Conservation (phyloP, 2,797 vertebrate species). For the Lerista edwardsae region DNA sequence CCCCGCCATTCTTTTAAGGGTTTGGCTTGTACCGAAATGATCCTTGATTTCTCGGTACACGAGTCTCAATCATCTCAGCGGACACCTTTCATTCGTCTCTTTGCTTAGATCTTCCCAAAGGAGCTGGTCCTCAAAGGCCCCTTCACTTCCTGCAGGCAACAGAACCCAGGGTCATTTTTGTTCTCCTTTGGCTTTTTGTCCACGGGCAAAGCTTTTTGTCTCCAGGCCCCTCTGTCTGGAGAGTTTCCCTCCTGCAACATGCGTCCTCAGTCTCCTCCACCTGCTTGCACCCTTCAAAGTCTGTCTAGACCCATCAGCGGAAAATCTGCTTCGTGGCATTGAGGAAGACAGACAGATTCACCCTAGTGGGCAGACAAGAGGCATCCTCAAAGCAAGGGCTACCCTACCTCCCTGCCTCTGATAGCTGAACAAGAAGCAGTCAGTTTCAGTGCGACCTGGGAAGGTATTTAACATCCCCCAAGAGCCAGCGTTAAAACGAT, state of each 20-base stretch:
- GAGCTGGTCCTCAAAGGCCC: not conserved
- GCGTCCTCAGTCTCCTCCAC: conserved; percentile 28
- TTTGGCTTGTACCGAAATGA: not conserved
- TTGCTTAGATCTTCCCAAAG: not conserved
- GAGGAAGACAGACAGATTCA: not conserved
- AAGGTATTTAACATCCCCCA: not conserved
- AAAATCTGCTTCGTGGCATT: not conserved
- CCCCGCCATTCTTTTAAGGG: not conserved
- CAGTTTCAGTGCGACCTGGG: not conserved
- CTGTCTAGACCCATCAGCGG: not conserved
- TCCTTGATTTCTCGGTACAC: not conserved
- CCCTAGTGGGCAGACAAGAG: not conserved
- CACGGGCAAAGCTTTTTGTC: conserved; percentile 43
- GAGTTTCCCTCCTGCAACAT: conserved; percentile 53
- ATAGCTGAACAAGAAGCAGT: not conserved
- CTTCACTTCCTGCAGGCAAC: not conserved
- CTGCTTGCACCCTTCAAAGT: conserved; percentile 10
- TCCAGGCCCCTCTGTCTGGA: conserved; percentile 58
- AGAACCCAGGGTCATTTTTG: not conserved
- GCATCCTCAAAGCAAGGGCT: not conserved
- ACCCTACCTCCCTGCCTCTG: not conserved
- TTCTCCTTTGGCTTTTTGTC: not conserved
- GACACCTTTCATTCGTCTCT: not conserved
- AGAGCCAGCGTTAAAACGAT: not conserved
- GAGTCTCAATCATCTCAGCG: not conserved